These are phyloP conservation scores for Fringilla coelebs DNA, from an alignment of 2,797 vertebrate genomes.

Conservation along the genomic window DNA sequence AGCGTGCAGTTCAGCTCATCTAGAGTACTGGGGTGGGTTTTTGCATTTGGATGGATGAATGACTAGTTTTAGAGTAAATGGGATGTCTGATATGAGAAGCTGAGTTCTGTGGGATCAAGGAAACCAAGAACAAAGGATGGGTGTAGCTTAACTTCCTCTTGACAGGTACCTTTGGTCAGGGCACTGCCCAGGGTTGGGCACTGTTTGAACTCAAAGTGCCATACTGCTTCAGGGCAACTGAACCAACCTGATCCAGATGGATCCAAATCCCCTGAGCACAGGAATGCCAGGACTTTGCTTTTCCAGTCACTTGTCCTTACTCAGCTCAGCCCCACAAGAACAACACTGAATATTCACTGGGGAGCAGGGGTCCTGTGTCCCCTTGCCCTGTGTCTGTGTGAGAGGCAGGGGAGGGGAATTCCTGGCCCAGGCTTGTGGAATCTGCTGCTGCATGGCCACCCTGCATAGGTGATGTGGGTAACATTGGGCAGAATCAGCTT, in stretches of 20 bases:
- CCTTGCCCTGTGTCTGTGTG: background rate
- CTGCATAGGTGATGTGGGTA: background rate
- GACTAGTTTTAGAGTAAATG: background rate
- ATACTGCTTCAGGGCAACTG: background rate
- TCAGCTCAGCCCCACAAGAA: background rate
- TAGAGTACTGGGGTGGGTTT: background rate
- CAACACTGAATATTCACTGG: background rate
- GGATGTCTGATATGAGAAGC: background rate
- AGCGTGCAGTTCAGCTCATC: background rate
- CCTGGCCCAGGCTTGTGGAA: rapidly evolving
- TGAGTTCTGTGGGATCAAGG: background rate
- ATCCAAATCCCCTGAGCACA: background rate
- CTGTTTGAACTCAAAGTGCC: background rate
- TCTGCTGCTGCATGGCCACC: background rate
- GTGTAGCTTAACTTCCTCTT: background rate
- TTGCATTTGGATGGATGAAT: background rate
- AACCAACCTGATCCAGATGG: background rate
- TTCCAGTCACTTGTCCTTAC: background rate
- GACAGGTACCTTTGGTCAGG: background rate
- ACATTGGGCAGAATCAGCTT: background rate
- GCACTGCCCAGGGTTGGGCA: background rate
- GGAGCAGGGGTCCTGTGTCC: background rate
- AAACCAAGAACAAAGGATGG: background rate
- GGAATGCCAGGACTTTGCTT: background rate
- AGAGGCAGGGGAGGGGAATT: background rate